Evolutionary conservation across 2,113 vertebrate genomes (phyloP), one percentile per base, ranked within the genome.

Genomic region (Corythaeola cristata): DNA sequence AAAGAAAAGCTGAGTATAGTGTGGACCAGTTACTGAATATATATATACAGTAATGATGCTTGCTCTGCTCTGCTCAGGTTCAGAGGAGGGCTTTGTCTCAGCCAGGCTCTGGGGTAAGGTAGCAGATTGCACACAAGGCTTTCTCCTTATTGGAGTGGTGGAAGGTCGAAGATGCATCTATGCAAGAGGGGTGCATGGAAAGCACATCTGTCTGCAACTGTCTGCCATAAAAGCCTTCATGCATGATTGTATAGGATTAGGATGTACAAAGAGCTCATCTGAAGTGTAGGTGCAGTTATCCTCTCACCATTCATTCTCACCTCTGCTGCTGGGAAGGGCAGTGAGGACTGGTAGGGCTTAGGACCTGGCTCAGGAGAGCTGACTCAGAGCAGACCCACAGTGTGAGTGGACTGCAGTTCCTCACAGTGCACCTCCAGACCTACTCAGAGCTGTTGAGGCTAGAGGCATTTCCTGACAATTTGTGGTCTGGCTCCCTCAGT

Each of bases 391-490:
- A 69, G 59, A 47, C 3, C 18, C 4, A 4, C 55, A 49, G 63
- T 6, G 12, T 0, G 0, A 50, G 39, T 11, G 33, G 14, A 12
- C 39, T 52, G 23, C 28, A 35, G 9, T 4, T 89, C 68, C 50
- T 39, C 23, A 66, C 35, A 37, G 20, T 13, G 18, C 59, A n/a
- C 19, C 35, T 73, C 64, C 68, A 87, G 35, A 60, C 24, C 49
- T 32, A 17, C 49, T 32, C 3, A 1, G 35, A 76, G 24, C 23
- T 76, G 44, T 11, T 74, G 55, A 11, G 39, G 15, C 15, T 64
- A 69, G 37, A 84, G 45, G 45, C 33, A 27, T 69, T 49, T 91
- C 68, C 39, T 56, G 32, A 62, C 19, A n/a, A 2, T 26, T 17
- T 52, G 21, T 74, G 39, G 8, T 35, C 39, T 73, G 49, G 39